Evolutionary conservation across 1,140 invertebrate genomes (phyloP).

Genomic region (Choristoneura fumiferana): DNA sequence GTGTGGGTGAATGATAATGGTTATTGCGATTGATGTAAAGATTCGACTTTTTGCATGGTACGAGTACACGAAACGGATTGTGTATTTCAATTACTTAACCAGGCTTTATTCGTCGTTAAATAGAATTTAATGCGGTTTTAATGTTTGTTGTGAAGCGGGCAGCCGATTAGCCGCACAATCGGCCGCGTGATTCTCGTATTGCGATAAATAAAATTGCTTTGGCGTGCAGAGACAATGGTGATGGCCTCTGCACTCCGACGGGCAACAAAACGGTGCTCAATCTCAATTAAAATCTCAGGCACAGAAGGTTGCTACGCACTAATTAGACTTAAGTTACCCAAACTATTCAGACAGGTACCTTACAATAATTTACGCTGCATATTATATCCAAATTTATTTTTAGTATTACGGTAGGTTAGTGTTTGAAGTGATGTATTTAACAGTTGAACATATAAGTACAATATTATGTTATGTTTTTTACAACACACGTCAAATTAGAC

Average conservation of each 20-base stretch:
- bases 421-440: too few relatives aligned
- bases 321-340: conserved; percentile 29
- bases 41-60: conserved; percentile 33
- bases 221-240: conserved; percentile 48
- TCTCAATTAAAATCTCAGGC: conserved; percentile 14
- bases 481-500: too few relatives aligned
- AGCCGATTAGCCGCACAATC: conserved; percentile 44
- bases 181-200: conserved; percentile 33
- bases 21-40: conserved; percentile 12
- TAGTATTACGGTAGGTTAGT: too few relatives aligned
- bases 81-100: conserved; percentile 61
- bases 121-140: conserved; percentile 71
- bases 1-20: conserved; percentile 9
- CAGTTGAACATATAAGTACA: too few relatives aligned
- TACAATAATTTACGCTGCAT: too few relatives aligned
- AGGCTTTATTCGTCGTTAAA: conserved; percentile 56
- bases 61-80: conserved; percentile 35
- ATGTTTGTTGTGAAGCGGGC: conserved; percentile 56
- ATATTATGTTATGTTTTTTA: too few relatives aligned
- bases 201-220: conserved; percentile 47
- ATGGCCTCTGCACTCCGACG: conserved; percentile 32
- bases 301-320: conserved; percentile 29
- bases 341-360: not conserved
- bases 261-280: conserved; percentile 38
- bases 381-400: too few relatives aligned